Evolutionary conservation across 2,888 invertebrate species (phyloP), one percentile per base, ranked within the genome.

Genomic region (Pyrgus malvae): DNA sequence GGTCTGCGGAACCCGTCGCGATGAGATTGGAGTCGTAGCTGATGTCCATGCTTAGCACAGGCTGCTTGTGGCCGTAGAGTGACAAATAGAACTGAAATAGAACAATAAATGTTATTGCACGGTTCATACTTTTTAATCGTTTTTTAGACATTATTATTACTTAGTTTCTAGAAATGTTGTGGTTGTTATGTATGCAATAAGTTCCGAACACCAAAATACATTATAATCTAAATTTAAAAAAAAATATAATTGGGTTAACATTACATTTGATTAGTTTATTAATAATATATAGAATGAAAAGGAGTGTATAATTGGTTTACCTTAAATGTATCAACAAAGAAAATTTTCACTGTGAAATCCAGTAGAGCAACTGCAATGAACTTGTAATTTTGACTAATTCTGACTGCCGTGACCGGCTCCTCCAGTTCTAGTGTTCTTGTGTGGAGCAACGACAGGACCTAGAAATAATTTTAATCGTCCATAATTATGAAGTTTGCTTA

Each of bases 41-140:
- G 57, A 99, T 97, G 76, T 99, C 99, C 91, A 99, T 91, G 70
- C 97, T 96, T 0, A 96, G 90, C 0, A 99, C 97, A 0, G 99
- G 99, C 46, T 99, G 88, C 74, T 97, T 97, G 87, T 99, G 99
- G 0, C 99, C 99, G 78, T 99, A 99, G 0, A 99, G 91, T 0
- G 97, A 96, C 14, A 98, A 80, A 83, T 97, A 98, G 81, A 98
- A 98, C 94, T 97, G 83, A 55, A 90, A 84, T 58, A 54, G 58
- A 57, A 48, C 33, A 31, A 19, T 8, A 16, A 21, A 21, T 21
- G 21, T 40, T 23, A 11, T 38, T 17, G 17, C 1, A 6, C 3
- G 11, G 11, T 5, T 29, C 14, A 27, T 44, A n/a, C n/a, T n/a
- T n/a, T n/a, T n/a, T n/a, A n/a, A n/a, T n/a, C n/a, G n/a, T n/a